Evolutionary conservation across 2,888 invertebrate species (phyloP).

Genomic region (Trachelus stipa): DNA sequence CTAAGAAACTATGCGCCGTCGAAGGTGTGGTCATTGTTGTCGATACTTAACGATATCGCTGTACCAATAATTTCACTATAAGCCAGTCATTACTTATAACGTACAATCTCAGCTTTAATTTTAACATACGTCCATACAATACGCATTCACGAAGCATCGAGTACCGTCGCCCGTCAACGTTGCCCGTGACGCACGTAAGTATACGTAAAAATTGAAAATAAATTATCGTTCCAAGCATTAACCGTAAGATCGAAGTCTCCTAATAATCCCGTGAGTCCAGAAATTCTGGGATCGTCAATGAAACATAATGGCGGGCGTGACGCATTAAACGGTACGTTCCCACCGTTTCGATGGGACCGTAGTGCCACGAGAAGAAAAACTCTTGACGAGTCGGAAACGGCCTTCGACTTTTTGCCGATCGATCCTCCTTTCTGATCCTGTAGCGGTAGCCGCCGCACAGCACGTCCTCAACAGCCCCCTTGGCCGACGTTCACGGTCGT

Average conservation of each 20-base stretch:
- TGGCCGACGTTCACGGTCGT: neutral
- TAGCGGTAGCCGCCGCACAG: neutral
- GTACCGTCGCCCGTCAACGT: neutral
- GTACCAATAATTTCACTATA: neutral
- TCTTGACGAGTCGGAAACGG: conserved; percentile 6
- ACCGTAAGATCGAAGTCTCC: neutral
- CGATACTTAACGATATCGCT: neutral
- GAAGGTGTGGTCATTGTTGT: neutral
- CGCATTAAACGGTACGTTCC: neutral
- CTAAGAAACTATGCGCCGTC: neutral
- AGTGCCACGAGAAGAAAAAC: neutral
- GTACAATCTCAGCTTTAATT: neutral
- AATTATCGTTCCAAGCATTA: neutral
- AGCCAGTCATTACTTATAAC: neutral
- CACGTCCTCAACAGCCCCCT: neutral
- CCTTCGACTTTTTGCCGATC: conserved; percentile 9
- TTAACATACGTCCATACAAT: neutral
- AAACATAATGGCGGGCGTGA: neutral
- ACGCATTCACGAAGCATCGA: neutral
- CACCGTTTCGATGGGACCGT: neutral
- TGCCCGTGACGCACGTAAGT: neutral
- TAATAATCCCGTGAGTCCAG: neutral
- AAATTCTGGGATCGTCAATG: neutral
- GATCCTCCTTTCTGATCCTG: neutral
- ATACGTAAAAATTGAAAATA: neutral